These are phyloP conservation scores for Aproaerema taeniolella DNA, from an alignment of 2,888 invertebrate genomes.

Conservation along the genomic window DNA sequence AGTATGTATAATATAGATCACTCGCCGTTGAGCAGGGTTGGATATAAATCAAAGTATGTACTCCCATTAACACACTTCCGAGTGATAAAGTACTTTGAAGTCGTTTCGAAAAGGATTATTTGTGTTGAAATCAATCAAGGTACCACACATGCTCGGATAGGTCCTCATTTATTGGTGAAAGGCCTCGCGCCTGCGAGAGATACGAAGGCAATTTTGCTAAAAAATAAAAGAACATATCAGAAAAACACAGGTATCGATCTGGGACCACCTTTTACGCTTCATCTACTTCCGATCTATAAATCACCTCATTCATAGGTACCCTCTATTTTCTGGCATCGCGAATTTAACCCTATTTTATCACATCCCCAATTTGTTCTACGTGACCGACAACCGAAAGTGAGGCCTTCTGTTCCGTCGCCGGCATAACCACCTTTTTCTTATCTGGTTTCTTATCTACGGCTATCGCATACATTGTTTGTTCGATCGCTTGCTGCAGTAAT, in stretches of 20 bases:
- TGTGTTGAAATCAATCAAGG: slow-evolving; percentile 24
- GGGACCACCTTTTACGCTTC: slow-evolving; percentile 9
- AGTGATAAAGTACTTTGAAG: slow-evolving; percentile 29
- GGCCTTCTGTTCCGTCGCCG: not conserved
- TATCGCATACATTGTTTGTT: slow-evolving; percentile 11
- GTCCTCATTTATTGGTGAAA: not conserved
- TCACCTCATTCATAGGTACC: slow-evolving; percentile 16
- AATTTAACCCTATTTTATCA: slow-evolving; percentile 17
- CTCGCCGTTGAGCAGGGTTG: slow-evolving; percentile 35
- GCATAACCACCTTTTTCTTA: slow-evolving; percentile 14
- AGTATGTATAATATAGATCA: slow-evolving; percentile 3
- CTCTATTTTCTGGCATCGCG: slow-evolving; percentile 14
- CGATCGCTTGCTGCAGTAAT: not conserved
- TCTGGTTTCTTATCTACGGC: slow-evolving; percentile 9
- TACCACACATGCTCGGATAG: not conserved
- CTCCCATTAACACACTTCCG: slow-evolving; percentile 34
- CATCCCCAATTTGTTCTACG: slow-evolving; percentile 18
- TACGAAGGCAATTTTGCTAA: not conserved
- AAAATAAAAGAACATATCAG: slow-evolving; percentile 1
- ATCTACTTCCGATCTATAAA: slow-evolving; percentile 13
- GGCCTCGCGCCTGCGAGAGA: not conserved
- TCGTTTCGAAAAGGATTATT: slow-evolving; percentile 25
- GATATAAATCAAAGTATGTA: slow-evolving; percentile 36
- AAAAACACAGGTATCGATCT: slow-evolving; percentile 3
- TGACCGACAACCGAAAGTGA: slow-evolving; percentile 13